Percentiles rank a stretch among this genome's conserved stretches.
Conservation (phyloP, 2,113 vertebrate species). For the Hippocampus guttulatus region DNA sequence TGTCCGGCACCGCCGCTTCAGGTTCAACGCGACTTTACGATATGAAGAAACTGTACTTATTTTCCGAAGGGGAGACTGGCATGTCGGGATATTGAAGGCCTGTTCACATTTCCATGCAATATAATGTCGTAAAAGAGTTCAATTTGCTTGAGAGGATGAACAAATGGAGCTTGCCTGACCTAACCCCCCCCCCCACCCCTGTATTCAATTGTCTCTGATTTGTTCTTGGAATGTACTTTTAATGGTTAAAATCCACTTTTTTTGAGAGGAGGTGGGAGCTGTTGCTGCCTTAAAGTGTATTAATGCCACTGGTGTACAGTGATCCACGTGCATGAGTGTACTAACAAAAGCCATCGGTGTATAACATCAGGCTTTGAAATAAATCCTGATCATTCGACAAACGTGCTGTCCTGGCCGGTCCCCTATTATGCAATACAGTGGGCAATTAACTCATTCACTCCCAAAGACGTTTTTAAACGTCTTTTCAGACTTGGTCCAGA, state of each 20-base stretch:
- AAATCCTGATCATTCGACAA: neutral
- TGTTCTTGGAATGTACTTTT: neutral
- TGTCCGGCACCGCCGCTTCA: neutral
- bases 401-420: neutral
- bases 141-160: neutral
- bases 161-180: conserved; percentile 1
- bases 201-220: neutral
- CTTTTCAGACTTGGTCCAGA: no score
- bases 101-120: neutral
- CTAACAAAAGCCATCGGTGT: no score
- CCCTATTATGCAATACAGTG: no score
- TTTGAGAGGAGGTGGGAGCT: no score
- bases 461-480: no score
- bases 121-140: neutral
- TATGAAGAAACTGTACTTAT: neutral
- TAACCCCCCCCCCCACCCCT: neutral
- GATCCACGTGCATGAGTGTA: neutral
- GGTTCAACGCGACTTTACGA: neutral
- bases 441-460: no score
- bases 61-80: neutral
- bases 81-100: neutral
- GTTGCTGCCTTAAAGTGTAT: neutral
- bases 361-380: neutral
- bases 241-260: neutral
- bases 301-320: neutral